Base-by-base conservation (phyloP, 2,888 invertebrate species). In the Leptogaster cylindrica region DNA sequence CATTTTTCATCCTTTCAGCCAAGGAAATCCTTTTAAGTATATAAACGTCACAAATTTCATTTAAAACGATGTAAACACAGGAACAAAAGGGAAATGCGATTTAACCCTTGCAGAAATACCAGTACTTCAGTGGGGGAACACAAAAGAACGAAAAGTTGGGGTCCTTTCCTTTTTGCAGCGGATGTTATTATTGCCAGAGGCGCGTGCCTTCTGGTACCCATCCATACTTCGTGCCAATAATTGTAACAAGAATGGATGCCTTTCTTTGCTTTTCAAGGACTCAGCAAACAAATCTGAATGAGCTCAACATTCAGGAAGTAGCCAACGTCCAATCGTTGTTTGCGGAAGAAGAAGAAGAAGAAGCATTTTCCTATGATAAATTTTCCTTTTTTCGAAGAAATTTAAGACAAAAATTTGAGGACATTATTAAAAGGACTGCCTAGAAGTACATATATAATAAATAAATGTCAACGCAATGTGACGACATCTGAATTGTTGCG, bases 181-280 rank as follows among this genome's bases (percentile, higher is more conserved):
- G 48, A 66, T 67, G 63, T 67, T 67, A 67, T 67, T 67, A 46
- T 50, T 55, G 68, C 70, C 64, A 48, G 41, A 70, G 70, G 70
- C 70, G 68, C 70, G 70, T 70, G 70, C 55, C 70, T 44, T 51
- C 65, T 67, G 31, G 44, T 25, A 61, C 18, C 25, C 18, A 27
- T 44, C 27, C 41, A 41, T 44, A 36, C 61, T 16, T 8, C 23
- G n/a, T 50, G 48, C 23, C 18, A 23, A 36, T 25, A 63, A 46
- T 46, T 31, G 46, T 18, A 20, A 12, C 18, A 20, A 27, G 28
- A 12, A 41, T 25, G n/a, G 12, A 28, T 4, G 10, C n/a, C n/a
- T n/a, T n/a, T 50, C 23, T 48, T 28, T 31, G 48, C 48, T 33
- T 64, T 33, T 27, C n/a, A n/a, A n/a, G n/a, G n/a, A n/a, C n/a